Base-by-base conservation (phyloP, 2,888 invertebrate genomes). In the Megaustenia siamemsis region DNA sequence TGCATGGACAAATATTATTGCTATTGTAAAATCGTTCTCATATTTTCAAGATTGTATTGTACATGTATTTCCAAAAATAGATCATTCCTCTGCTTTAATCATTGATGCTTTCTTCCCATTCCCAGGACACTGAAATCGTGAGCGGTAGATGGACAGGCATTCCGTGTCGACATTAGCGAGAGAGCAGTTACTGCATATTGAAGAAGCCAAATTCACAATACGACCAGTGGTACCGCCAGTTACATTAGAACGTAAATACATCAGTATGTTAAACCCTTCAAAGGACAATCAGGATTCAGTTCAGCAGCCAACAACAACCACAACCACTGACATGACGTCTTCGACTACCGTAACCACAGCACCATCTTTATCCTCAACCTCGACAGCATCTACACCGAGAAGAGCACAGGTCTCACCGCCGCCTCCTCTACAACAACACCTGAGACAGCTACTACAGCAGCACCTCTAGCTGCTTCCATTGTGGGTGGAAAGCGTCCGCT, bases 401-500 rank as follows among this genome's bases (percentile, higher is more conserved):
- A 83, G 40, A 84, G 79, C 68, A 53, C 79, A 43, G 71, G 81
- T 43, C 28, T 63, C 76, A 18, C 69, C 82, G 86, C 82, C 80
- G 87, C 88, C 60, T 86, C 71, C 88, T 88, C 76, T 83, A 87
- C 85, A 86, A 86, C 87, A 77, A 83, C 32, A 84, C 77, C 63
- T 45, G 68, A 49, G 32, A 35, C 63, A 21, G 43, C 63, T 32
- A 15, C 82, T 32, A 24, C 32, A 3, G 21, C 71, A 81, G 45
- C 83, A 8, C 32, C 66, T 21, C 82, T 86, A 85, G 86, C 86
- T 78, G 88, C 87, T 85, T 87, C 87, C 86, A 90, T 90, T 90
- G 91, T 90, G 90, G 90, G 91, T 88, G 87, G 87, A 88, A 89
- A 89, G 83, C 87, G 88, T 89, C 89, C 90, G 87, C 88, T 87